Conservation (phyloP, 2,113 vertebrate species). For the Puffinus mauretanicus region DNA sequence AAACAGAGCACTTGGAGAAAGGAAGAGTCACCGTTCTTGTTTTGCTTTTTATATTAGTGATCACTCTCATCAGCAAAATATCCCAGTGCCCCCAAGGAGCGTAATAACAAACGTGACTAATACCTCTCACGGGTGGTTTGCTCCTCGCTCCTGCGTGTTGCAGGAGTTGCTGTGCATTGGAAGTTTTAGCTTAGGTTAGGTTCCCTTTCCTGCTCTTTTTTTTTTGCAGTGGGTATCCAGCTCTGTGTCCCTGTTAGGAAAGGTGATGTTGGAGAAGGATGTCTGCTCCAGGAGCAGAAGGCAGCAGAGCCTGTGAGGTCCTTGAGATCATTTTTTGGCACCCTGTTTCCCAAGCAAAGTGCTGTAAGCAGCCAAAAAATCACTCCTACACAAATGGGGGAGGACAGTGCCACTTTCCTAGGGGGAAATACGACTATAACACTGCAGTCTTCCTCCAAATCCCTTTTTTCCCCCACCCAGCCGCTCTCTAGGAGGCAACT, state of each 20-base stretch:
- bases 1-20: background rate
- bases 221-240: background rate
- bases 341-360: background rate
- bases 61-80: background rate
- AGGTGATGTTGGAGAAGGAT: background rate
- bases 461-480: background rate
- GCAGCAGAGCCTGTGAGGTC: background rate
- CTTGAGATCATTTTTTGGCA: background rate
- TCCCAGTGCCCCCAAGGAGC: background rate
- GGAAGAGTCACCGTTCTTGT: background rate
- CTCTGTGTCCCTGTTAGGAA: background rate
- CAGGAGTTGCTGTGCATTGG: background rate
- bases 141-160: background rate
- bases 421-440: background rate
- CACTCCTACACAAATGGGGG: background rate
- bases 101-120: background rate
- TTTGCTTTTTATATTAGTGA: background rate
- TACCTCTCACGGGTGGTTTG: background rate
- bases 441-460: background rate
- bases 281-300: background rate
- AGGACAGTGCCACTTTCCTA: background rate
- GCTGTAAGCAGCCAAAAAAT: background rate
- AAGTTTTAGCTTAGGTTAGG: background rate
- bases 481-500: background rate
- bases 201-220: background rate